A percentile compares a stretch with the other conserved stretches of the same genome.
These are phyloP conservation scores for Prenolepis imparis DNA, from an alignment of 2,888 invertebrate genomes.

Conservation along the genomic window DNA sequence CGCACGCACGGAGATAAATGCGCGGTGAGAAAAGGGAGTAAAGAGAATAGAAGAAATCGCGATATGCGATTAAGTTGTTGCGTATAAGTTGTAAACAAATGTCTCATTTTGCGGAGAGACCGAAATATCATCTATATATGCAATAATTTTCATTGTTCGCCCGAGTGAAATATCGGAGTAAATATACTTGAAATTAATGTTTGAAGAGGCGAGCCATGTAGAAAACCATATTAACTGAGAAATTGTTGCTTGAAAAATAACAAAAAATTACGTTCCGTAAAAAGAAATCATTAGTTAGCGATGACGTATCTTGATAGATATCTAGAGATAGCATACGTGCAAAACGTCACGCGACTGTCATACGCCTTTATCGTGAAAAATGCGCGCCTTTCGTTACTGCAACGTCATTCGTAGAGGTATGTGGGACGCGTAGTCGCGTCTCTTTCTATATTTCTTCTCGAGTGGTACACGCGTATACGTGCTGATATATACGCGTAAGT, in stretches of 20 bases:
- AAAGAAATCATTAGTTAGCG: not conserved
- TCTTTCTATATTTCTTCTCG: constrained; percentile 65
- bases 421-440: constrained; percentile 78
- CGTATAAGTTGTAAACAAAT: not conserved
- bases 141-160: constrained; percentile 15
- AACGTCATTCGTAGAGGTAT: constrained; percentile 76
- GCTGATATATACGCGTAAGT: constrained; percentile 50
- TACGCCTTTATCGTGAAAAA: constrained; percentile 52
- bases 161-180: not conserved
- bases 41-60: constrained; percentile 46
- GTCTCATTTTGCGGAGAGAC: not conserved
- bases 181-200: constrained; percentile 6
- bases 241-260: not conserved
- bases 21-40: constrained; percentile 24
- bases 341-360: constrained; percentile 41
- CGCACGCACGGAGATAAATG: constrained; percentile 50
- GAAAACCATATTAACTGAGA: not conserved
- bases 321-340: not conserved
- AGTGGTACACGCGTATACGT: constrained; percentile 49
- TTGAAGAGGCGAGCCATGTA: not conserved
- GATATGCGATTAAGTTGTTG: constrained; percentile 38
- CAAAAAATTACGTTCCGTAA: not conserved
- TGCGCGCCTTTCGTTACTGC: constrained; percentile 58
- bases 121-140: not conserved
- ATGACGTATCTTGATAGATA: constrained; percentile 34